phyloP scores from a whole-genome alignment of 1,140 invertebrate genomes.

The Platyura marginata region DNA sequence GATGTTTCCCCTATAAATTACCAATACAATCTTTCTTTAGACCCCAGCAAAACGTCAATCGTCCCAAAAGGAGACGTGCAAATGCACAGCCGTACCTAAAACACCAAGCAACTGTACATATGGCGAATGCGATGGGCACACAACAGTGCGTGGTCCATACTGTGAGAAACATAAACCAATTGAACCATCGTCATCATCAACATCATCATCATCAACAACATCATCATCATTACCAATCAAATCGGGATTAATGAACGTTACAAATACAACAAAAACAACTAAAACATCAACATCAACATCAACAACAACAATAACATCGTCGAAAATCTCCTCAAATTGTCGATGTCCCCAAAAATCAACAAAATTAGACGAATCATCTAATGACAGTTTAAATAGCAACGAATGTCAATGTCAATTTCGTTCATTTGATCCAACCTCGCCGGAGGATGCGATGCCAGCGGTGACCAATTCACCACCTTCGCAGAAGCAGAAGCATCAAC shows the following conservation, averaged over 20 bases:
- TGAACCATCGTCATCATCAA: not conserved
- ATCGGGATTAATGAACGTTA: not conserved
- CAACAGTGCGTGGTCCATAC: not conserved
- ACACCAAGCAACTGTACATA: constrained; percentile 10
- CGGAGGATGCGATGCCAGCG: not conserved
- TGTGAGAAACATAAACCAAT: not conserved
- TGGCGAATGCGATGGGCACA: constrained; percentile 15
- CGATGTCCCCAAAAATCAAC: not conserved
- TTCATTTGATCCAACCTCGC: not conserved
- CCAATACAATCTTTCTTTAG: too few relatives aligned
- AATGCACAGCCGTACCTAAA: too few relatives aligned
- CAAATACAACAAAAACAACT: not conserved
- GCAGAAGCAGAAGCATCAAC: not conserved
- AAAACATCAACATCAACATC: not conserved
- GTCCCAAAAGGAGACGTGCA: too few relatives aligned
- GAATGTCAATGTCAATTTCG: not conserved
- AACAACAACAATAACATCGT: not conserved
- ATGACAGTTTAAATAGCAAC: not conserved
- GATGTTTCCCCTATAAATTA: too few relatives aligned
- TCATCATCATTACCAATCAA: not conserved
- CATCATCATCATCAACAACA: not conserved
- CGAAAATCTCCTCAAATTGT: not conserved
- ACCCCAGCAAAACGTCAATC: too few relatives aligned
- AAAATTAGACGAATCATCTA: not conserved
- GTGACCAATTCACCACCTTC: not conserved